Evolutionary conservation across 2,113 vertebrate species (phyloP).

Genomic region (Hippocampus mohnikei): DNA sequence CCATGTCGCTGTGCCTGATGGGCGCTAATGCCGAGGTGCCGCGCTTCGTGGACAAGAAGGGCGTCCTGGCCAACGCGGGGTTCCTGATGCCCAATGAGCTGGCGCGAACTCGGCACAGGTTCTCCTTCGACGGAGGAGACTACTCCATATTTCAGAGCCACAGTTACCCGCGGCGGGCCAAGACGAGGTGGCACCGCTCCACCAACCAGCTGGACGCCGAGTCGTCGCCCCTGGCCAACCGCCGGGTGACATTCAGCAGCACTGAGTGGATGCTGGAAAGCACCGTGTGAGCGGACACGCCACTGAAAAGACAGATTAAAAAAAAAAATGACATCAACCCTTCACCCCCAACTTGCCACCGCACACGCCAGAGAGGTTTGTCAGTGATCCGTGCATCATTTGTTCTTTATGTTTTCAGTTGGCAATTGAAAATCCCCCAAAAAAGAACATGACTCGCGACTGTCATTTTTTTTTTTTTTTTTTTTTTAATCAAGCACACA

Average conservation of each 20-base stretch:
- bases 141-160: constrained; percentile 93
- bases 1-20: constrained; percentile 85
- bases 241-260: constrained; percentile 87
- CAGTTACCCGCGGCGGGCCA: constrained; percentile 89
- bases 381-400: constrained; percentile 9
- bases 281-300: constrained; percentile 79
- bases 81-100: constrained; percentile 73
- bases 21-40: constrained; percentile 74
- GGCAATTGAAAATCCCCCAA: neutral
- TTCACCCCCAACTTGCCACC: constrained; percentile 59
- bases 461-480: no score
- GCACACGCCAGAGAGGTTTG: constrained; percentile 58
- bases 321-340: constrained; percentile 24
- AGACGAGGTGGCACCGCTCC: constrained; percentile 87
- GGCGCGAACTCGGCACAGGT: constrained; percentile 85
- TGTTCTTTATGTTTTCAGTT: neutral
- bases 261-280: constrained; percentile 97
- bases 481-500: no score
- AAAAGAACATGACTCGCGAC: no score
- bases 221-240: constrained; percentile 73
- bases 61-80: constrained; percentile 61
- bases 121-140: constrained; percentile 90
- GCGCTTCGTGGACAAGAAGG: constrained; percentile 71
- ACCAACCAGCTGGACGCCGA: constrained; percentile 84
- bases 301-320: constrained; percentile 16